Evolutionary conservation across 1,140 invertebrate genomes (phyloP), one percentile per base, ranked within the genome.

Genomic region (Drosophila sulfurigaster): DNA sequence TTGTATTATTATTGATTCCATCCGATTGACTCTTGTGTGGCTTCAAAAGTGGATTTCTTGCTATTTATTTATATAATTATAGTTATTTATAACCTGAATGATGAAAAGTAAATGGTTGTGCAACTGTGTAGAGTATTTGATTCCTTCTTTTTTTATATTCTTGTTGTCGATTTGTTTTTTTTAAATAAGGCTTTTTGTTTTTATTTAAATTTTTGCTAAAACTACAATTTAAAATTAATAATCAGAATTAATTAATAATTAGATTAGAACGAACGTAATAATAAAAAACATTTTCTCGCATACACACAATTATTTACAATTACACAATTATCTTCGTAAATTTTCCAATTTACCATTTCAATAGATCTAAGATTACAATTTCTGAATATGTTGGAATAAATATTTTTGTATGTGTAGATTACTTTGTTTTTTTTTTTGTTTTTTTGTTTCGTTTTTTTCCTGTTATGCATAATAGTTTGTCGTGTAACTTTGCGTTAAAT

Each of bases 141-240:
- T 68, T 49, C 35, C 25, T 59, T 70, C 1, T 63, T 59, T 70
- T 4, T 63, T 35, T 3, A 58, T 63, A 43, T 46, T 63, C 41
- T 67, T 49, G 13, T 78, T 56, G 13, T 49, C 16, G 41, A 8
- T n/a, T 38, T 77, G 64, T 79, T 51, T 63, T 87, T 89, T 86
- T 89, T 90, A 81, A 89, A 90, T 85, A 90, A 90, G 86, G 81
- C 81, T 90, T 89, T 80, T 81, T 72, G 71, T 82, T 89, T 89
- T 78, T 89, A 85, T 85, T 89, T 90, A 85, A 89, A 90, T 90
- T 89, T 89, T 89, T 75, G 81, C 85, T 89, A 89, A 90, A 79
- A 90, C 85, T 89, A 89, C 86, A 89, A 79, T 89, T 78, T 89
- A 89, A 89, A 85, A 89, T 79, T 89, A 89, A 89, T 88, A 89